Conservation (phyloP, 2,888 invertebrate species). For the Polylopha cassiicola region DNA sequence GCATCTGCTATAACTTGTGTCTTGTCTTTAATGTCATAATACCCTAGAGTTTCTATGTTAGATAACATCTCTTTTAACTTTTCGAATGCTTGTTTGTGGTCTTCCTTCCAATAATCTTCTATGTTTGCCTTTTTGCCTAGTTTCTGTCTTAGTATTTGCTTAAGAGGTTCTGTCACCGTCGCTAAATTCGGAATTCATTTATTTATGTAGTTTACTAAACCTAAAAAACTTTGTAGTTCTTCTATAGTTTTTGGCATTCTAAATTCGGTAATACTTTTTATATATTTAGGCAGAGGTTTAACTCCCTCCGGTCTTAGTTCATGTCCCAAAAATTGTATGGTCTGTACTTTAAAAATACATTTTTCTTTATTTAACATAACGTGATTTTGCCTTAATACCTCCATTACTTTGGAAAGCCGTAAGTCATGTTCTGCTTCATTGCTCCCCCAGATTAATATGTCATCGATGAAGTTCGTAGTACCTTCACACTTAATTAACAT, state of each 20-base stretch:
- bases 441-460: constrained; percentile 21
- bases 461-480: constrained; percentile 5
- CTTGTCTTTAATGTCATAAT: neutral
- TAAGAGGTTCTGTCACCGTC: constrained; percentile 10
- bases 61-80: neutral
- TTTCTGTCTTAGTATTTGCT: constrained; percentile 4
- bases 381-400: constrained; percentile 1
- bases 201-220: constrained; percentile 9
- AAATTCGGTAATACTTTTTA: constrained; percentile 1
- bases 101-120: too few species aligned
- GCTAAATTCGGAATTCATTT: constrained; percentile 13
- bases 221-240: constrained; percentile 15
- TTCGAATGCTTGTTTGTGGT: too few species aligned
- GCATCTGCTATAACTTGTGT: too few species aligned
- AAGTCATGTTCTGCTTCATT: constrained; percentile 7
- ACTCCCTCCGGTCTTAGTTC: neutral
- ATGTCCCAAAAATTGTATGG: constrained; percentile 9
- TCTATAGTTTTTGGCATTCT: constrained; percentile 2
- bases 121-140: too few species aligned
- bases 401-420: neutral
- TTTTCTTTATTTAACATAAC: constrained; percentile 3
- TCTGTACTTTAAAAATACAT: constrained; percentile 1
- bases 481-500: constrained; percentile 27
- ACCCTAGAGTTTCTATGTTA: neutral
- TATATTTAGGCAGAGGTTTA: constrained; percentile 3